Conservation (phyloP, 2,113 vertebrate species). For the Promerops cafer region DNA sequence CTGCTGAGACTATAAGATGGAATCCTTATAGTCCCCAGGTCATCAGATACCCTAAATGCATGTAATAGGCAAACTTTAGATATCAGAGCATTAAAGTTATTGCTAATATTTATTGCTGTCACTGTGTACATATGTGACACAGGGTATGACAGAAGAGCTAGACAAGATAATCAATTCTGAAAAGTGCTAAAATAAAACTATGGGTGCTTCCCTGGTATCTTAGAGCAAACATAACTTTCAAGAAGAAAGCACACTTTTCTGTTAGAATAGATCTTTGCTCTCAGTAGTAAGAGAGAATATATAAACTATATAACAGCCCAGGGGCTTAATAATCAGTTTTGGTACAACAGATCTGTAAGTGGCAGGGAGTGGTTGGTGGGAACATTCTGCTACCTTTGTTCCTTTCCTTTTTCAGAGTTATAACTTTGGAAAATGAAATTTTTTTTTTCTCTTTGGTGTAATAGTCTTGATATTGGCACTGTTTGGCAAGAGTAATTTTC, state of each 20-base stretch:
- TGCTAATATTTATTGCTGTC: not conserved
- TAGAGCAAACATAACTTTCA: not conserved
- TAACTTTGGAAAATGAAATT: not conserved
- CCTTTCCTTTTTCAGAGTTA: not conserved
- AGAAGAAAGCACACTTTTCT: not conserved
- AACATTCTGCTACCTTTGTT: not conserved
- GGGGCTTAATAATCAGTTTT: not conserved
- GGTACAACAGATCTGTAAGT: not conserved
- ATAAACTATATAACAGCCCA: not conserved
- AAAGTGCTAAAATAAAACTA: not conserved
- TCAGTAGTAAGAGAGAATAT: not conserved
- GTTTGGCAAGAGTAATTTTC: not conserved
- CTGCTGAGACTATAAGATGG: not conserved
- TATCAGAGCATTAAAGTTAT: not conserved
- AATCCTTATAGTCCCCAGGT: not conserved
- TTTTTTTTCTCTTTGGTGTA: not conserved
- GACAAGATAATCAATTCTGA: not conserved
- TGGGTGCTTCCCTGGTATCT: not conserved
- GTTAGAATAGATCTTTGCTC: not conserved
- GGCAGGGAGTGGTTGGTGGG: not conserved
- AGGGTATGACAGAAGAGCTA: not conserved
- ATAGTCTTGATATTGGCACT: not conserved
- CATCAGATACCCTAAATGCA: not conserved
- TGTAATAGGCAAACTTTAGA: not conserved
- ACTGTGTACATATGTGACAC: not conserved